Base-by-base conservation (phyloP, 2,113 vertebrate genomes). In the Callorhinus ursinus region DNA sequence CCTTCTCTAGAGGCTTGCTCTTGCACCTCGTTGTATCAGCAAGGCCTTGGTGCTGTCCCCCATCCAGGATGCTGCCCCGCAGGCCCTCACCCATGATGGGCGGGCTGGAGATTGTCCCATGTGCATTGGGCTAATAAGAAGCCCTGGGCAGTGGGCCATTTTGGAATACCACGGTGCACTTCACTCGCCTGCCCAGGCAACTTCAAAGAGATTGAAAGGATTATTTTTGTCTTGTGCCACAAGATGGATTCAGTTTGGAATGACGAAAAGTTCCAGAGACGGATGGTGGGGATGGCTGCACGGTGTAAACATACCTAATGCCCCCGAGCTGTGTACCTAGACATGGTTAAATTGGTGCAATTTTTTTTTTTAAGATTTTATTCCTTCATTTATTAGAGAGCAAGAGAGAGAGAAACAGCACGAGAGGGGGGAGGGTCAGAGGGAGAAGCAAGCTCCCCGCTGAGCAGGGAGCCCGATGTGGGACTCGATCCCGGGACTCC, bases 51-150 rank as follows among this genome's bases (percentile, higher is more conserved):
- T 16, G 24, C 76, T 42, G 14, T n/a, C 57, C n/a, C 42, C 4
- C 0, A 4, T 57, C 39, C 59, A 12, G 36, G n/a, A n/a, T n/a
- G n/a, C 59, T 4, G 8, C 59, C 42, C 26, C 8, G 0, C 4
- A 1, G 24, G 42, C 12, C n/a, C 28, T n/a, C 5, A 2, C 33
- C 16, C 1, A 0, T 13, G 22, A 18, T 0, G 2, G 0, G 1
- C 33, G 2, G 8, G 49, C 65, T 16, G 22, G 61, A 90, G 57
- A 3, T 1, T 16, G n/a, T 36, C 7, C 15, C 5, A 1, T 7
- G 26, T 31, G 80, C 18, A 0, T 4, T 1, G 39, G 71, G 51
- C 59, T 57, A 16, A 5, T 0, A 1, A 11, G 22, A 22, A 24
- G 24, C 16, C 36, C 88, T 11, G 36, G 57, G 10, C 7, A 5